Conservation (phyloP, 1,140 invertebrate species). For the Parapsyche elsis region DNA sequence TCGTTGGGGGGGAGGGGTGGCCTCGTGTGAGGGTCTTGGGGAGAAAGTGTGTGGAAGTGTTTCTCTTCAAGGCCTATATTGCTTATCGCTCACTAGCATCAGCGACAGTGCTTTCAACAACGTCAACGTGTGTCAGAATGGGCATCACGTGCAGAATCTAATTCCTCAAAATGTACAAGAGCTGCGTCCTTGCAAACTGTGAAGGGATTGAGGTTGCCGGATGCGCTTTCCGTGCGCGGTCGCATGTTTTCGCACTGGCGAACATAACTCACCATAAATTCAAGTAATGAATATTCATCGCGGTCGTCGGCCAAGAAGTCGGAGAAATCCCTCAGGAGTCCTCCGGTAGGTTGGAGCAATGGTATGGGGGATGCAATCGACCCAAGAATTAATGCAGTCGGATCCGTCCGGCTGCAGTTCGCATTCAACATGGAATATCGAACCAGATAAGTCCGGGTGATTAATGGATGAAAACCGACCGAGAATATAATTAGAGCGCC, state of each 20-base stretch:
- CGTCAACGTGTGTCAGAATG: too few relatives aligned
- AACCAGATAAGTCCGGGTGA: neutral
- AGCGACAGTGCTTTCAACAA: too few relatives aligned
- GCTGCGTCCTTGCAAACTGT: too few relatives aligned
- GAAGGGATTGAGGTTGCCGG: neutral
- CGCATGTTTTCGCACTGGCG: constrained; percentile 35
- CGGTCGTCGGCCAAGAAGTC: constrained; percentile 32
- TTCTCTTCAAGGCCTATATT: too few relatives aligned
- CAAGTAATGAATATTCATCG: constrained; percentile 39
- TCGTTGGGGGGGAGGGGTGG: too few relatives aligned
- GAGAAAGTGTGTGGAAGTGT: too few relatives aligned
- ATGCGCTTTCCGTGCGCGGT: constrained; percentile 1
- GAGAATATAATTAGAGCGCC: neutral
- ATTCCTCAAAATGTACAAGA: neutral
- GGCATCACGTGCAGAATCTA: too few relatives aligned
- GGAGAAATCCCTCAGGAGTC: neutral
- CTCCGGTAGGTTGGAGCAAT: neutral
- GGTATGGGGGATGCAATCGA: neutral
- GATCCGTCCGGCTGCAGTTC: neutral
- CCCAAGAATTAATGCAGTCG: constrained; percentile 7
- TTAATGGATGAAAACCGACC: neutral
- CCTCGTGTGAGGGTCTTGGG: too few relatives aligned
- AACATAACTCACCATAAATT: constrained; percentile 35
- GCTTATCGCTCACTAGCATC: too few relatives aligned
- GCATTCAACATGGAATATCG: constrained; percentile 8